Percentiles rank a stretch among this genome's conserved stretches.
phyloP scores from a whole-genome alignment of 2,113 vertebrate genomes.

The Capricornis sumatraensis region DNA sequence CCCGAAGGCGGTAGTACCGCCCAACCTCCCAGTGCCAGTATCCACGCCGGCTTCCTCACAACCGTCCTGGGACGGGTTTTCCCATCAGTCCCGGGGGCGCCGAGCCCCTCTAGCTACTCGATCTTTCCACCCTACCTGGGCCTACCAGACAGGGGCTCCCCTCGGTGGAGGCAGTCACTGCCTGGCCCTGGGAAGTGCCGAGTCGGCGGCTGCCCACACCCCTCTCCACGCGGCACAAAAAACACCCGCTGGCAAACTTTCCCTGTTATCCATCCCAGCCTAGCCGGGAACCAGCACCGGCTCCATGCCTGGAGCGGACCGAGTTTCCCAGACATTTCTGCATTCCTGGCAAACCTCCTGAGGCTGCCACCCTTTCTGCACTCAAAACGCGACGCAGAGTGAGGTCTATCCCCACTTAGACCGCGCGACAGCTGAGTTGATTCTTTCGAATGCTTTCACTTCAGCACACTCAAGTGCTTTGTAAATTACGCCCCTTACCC shows the following conservation, averaged over 20 bases:
- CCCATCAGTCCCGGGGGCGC: background rate
- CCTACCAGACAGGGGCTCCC: background rate
- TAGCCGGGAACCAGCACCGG: background rate
- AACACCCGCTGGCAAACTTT: conserved; percentile 73
- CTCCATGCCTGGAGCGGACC: background rate
- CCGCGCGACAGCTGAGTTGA: background rate
- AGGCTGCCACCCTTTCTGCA: background rate
- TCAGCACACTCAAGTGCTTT: background rate
- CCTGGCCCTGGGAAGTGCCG: background rate
- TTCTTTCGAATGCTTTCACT: background rate
- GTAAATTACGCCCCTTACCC: background rate
- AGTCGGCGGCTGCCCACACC: background rate
- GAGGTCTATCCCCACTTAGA: background rate
- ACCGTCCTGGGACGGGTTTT: background rate
- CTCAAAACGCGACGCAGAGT: accelerated
- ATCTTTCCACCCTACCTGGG: background rate
- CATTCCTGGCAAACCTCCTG: background rate
- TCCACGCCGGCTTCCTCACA: background rate
- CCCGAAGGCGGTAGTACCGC: background rate
- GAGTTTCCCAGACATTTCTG: background rate
- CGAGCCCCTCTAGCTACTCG: background rate
- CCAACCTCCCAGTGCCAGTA: background rate
- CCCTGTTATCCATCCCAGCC: background rate
- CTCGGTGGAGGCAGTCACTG: background rate
- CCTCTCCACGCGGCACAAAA: conserved; percentile 43